Percentiles rank a stretch among this genome's conserved stretches.
Evolutionary conservation across 1,140 invertebrate genomes (phyloP).

Genomic region (Gryon sp.): DNA sequence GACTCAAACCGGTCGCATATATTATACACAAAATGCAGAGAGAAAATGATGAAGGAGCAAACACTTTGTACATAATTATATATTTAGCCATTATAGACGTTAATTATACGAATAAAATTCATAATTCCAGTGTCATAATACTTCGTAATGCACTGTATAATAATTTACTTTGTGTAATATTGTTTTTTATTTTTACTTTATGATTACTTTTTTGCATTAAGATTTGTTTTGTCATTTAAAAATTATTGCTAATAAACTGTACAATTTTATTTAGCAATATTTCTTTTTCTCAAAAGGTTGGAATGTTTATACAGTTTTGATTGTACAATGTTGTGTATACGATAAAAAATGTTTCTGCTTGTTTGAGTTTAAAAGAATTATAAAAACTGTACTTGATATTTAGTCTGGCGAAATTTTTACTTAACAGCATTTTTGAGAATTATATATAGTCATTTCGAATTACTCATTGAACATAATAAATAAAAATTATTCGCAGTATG

Average conservation of each 20-base stretch:
- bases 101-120: constrained; percentile 60
- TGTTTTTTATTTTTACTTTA: too few species aligned
- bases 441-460: constrained; percentile 75
- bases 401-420: constrained; percentile 40
- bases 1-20: constrained; percentile 39
- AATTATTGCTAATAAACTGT: constrained; percentile 14
- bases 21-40: constrained; percentile 20
- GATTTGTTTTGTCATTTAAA: constrained; percentile 26
- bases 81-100: constrained; percentile 63
- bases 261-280: constrained; percentile 30
- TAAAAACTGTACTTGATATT: constrained; percentile 42
- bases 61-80: constrained; percentile 65
- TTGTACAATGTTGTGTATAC: constrained; percentile 53
- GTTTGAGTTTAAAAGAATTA: constrained; percentile 57
- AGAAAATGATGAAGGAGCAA: constrained; percentile 24
- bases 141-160: constrained; percentile 63
- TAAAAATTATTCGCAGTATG: constrained; percentile 73
- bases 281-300: constrained; percentile 34
- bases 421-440: constrained; percentile 70
- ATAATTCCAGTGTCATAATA: constrained; percentile 67
- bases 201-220: constrained; percentile 7
- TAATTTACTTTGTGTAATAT: constrained; percentile 59
- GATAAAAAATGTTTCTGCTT: constrained; percentile 49
- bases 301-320: constrained; percentile 29
- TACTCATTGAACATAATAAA: constrained; percentile 75